A percentile compares a stretch with the other conserved stretches of the same genome.
Conservation (phyloP, 2,113 vertebrate genomes). For the Bettongia penicillata region DNA sequence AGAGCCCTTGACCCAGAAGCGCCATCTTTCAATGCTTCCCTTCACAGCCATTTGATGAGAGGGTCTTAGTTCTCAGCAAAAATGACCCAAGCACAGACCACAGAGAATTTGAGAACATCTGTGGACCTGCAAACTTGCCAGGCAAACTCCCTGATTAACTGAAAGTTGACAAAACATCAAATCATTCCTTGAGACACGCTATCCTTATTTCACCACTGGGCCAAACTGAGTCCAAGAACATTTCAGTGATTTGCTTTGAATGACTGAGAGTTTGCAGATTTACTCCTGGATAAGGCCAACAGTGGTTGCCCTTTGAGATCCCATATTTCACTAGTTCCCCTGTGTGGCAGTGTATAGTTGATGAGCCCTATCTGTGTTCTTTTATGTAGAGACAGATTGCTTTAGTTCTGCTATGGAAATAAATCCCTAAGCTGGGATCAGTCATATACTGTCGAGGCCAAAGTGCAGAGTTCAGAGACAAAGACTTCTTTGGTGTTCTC, state of each 20-base stretch:
- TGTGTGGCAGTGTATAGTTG: neutral
- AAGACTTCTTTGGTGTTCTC: slow-evolving; percentile 61
- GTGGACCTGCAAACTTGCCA: neutral
- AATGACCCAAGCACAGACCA: neutral
- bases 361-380: neutral
- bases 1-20: neutral
- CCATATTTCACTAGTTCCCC: neutral
- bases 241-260: neutral
- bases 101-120: neutral
- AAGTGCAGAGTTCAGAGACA: slow-evolving; percentile 45
- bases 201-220: neutral
- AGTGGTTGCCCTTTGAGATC: neutral
- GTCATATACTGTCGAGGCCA: neutral
- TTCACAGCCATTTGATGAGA: neutral
- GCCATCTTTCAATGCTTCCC: neutral
- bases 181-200: neutral
- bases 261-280: neutral
- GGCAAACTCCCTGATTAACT: neutral
- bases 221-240: neutral
- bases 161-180: neutral
- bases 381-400: neutral
- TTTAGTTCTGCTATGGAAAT: slow-evolving; percentile 26
- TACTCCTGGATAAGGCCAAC: neutral
- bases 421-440: slow-evolving; percentile 33
- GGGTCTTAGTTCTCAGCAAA: neutral